Evolutionary conservation across 2,797 vertebrate species (phyloP).

Genomic region (Cyclopterus lumpus): DNA sequence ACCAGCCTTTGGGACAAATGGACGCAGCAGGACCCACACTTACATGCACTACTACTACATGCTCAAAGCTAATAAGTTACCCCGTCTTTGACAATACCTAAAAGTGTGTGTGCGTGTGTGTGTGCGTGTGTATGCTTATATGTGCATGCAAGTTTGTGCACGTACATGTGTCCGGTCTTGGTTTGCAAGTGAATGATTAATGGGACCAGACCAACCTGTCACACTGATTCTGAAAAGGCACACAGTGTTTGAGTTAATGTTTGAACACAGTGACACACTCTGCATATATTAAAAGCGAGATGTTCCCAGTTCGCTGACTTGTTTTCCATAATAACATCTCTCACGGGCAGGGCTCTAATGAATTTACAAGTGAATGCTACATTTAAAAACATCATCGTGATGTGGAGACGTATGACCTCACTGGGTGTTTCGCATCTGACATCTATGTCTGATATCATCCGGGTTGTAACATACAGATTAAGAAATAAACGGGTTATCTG

Average conservation of each 20-base stretch:
- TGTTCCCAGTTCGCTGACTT: constrained; percentile 37
- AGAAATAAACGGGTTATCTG: neutral
- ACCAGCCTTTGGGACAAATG: constrained; percentile 32
- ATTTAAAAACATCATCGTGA: constrained; percentile 28
- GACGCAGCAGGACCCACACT: constrained; percentile 15
- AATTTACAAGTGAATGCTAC: constrained; percentile 52
- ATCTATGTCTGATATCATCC: constrained; percentile 9
- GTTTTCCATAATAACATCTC: constrained; percentile 59
- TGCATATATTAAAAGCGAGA: constrained; percentile 74
- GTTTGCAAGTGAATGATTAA: constrained; percentile 74
- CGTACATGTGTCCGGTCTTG: constrained; percentile 62
- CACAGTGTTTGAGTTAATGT: constrained; percentile 77
- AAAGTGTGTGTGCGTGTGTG: neutral
- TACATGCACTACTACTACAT: constrained; percentile 8
- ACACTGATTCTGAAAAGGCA: constrained; percentile 64
- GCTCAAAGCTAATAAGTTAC: constrained; percentile 9
- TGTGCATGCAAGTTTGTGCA: constrained; percentile 15
- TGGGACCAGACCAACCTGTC: constrained; percentile 43
- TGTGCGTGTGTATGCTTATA: neutral
- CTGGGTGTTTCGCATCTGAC: constrained; percentile 23
- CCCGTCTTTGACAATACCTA: neutral
- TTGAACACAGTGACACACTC: constrained; percentile 76
- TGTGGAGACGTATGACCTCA: constrained; percentile 16
- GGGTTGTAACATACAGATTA: neutral
- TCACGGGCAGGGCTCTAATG: constrained; percentile 29